These are phyloP conservation scores for Hipposideros armiger DNA, from an alignment of 2,113 vertebrate species.

Conservation along the genomic window DNA sequence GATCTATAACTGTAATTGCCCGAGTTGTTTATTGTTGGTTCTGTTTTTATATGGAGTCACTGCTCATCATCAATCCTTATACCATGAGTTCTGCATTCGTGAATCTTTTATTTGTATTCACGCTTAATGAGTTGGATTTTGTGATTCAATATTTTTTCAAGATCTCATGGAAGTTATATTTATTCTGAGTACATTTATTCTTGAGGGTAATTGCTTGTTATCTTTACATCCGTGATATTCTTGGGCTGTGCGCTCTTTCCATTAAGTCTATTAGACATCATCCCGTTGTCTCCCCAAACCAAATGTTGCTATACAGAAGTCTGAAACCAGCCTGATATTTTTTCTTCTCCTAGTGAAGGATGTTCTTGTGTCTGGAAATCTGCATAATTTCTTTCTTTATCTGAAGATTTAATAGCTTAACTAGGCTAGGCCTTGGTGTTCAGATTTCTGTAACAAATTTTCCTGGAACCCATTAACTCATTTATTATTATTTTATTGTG, in stretches of 20 bases:
- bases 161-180: neutral
- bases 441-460: neutral
- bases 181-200: neutral
- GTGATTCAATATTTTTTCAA: constrained; percentile 27
- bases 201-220: neutral
- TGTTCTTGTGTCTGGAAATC: neutral
- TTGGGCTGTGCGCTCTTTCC: neutral
- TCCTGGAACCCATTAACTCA: neutral
- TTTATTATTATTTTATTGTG: neutral
- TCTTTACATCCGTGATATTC: neutral
- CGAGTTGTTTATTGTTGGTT: neutral
- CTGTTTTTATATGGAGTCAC: neutral
- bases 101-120: constrained; percentile 62
- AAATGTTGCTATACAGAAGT: neutral
- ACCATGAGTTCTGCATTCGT: neutral
- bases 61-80: neutral
- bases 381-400: neutral
- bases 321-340: neutral
- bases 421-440: neutral
- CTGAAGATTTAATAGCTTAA: neutral
- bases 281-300: neutral
- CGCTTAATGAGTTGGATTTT: constrained; percentile 62
- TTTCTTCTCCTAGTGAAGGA: neutral
- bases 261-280: neutral
- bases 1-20: constrained; percentile 18